Percentiles rank a stretch among this genome's conserved stretches.
phyloP scores from a whole-genome alignment of 2,113 vertebrate genomes.

The Notechis scutatus region DNA sequence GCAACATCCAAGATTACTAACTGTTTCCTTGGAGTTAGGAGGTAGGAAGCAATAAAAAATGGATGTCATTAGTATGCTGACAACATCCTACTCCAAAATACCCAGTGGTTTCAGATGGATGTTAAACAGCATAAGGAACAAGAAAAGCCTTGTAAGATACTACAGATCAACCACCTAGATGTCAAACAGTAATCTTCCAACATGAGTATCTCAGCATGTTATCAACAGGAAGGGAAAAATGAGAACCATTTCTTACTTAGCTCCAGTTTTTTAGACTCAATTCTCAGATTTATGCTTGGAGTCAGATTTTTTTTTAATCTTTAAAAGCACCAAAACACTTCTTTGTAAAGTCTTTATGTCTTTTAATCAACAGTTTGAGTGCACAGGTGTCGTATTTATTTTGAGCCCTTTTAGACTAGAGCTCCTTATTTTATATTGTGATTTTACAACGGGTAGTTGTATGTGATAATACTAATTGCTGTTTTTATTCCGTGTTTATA shows the following conservation, averaged over 20 bases:
- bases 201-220: neutral
- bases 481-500: neutral
- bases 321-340: neutral
- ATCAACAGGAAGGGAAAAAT: neutral
- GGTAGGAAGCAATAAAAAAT: neutral
- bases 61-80: neutral
- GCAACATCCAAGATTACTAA: neutral
- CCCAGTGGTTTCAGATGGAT: neutral
- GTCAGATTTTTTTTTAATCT: neutral
- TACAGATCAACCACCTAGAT: neutral
- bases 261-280: neutral
- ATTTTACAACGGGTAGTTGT: neutral
- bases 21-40: neutral
- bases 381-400: neutral
- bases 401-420: neutral
- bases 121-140: neutral
- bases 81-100: neutral
- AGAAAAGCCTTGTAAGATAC: neutral
- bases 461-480: neutral
- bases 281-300: neutral
- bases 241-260: neutral
- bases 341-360: neutral
- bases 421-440: neutral
- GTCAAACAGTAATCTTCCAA: neutral
- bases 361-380: neutral